Base-by-base conservation (phyloP, 92 coral and sea anemone species). In the Heteractis magnifica region DNA sequence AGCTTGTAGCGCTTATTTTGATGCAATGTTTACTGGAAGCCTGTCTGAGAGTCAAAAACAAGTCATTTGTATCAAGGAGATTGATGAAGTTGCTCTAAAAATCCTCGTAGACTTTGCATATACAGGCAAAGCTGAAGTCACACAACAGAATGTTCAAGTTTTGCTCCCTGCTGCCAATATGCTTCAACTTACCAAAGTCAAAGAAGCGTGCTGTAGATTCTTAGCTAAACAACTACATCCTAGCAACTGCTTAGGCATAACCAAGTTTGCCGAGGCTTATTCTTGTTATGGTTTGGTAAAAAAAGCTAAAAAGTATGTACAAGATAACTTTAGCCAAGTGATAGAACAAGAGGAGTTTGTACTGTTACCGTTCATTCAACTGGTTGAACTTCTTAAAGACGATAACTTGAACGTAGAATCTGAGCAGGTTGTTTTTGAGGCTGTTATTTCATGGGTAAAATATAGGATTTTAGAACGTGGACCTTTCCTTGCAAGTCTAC, bases 121-220 rank as follows among this genome's bases (percentile, higher is more conserved):
- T 76, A 94, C 98, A 11, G 98, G 98, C 51, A 90, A 92, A 77
- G 98, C 95, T 49, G 87, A 86, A n/a, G 95, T 94, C 14, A 92
- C 94, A 12, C 95, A 90, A 68, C 92, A 90, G 50, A 94, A 94
- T 64, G 98, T 94, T 12, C 98, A 94, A 73, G 84, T 92, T 77
- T 83, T 94, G 15, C 90, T 94, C n/a, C 98, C 98, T 77, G 98
- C 98, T n/a, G 98, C 98, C 1, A 92, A 94, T 79, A 90, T 94
- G 96, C 96, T 94, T 50, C 95, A 94, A 83, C 86, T 94, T 20
- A 83, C 86, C 85, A 92, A 91, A 51, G 95, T 94, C 34, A 92
- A 94, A 83, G 98, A 94, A 75, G 92, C 95, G 41, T 94, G 98
- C 80, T 92, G 94, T 52, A 90, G 87, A 77, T 94, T 94, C 79